phyloP scores from a whole-genome alignment of 2,888 invertebrate species.

The Drosophila sordidapex region DNA sequence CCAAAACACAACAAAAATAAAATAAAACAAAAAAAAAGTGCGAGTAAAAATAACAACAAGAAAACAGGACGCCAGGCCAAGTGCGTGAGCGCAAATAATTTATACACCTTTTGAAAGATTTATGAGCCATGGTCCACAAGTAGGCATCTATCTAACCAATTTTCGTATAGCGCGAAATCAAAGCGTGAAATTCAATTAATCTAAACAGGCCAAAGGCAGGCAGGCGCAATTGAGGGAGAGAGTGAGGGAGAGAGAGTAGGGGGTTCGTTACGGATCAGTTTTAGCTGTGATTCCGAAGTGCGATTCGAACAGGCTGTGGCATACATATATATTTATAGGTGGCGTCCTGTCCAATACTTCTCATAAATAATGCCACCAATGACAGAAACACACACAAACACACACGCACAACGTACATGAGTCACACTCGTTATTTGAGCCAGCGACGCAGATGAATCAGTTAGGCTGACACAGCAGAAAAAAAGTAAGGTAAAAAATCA shows the following conservation, averaged over 20 bases:
- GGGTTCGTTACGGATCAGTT: constrained; percentile 23
- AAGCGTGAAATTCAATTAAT: constrained; percentile 81
- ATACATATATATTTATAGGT: constrained; percentile 64
- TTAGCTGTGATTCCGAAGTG: constrained; percentile 14
- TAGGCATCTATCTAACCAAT: constrained; percentile 51
- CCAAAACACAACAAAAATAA: constrained; percentile 8
- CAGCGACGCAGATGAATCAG: constrained; percentile 70
- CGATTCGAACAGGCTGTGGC: constrained; percentile 32
- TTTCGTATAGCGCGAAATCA: constrained; percentile 65
- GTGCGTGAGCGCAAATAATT: constrained; percentile 75
- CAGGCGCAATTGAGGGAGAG: not conserved
- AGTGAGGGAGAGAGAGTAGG: not conserved
- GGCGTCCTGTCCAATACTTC: constrained; percentile 57
- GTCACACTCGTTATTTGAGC: constrained; percentile 58
- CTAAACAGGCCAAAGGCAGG: constrained; percentile 49
- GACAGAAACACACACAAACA: constrained; percentile 35
- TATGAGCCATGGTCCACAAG: constrained; percentile 57
- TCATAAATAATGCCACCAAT: constrained; percentile 58
- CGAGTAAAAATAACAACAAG: constrained; percentile 22
- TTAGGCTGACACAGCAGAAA: constrained; percentile 68
- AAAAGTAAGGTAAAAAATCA: not conserved
- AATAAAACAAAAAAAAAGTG: constrained; percentile 24
- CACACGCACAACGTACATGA: constrained; percentile 42
- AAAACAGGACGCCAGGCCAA: constrained; percentile 36
- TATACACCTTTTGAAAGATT: constrained; percentile 79